phyloP scores from a whole-genome alignment of 2,113 vertebrate genomes.

The Poecilia latipinna region DNA sequence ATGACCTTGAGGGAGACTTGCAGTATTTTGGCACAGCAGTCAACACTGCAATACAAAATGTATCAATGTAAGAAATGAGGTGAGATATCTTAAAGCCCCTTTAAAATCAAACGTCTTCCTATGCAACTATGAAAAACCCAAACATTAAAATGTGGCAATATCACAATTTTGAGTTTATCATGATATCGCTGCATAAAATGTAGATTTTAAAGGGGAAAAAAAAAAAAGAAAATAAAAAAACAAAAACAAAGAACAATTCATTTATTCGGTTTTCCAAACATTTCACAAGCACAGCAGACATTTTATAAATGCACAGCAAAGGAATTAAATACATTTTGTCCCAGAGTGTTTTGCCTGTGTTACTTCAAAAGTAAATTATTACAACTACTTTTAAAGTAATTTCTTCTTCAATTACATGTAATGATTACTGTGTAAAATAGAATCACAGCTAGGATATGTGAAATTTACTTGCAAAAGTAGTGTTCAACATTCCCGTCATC shows the following conservation, averaged over 20 bases:
- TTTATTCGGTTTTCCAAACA: background rate
- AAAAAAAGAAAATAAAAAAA: background rate
- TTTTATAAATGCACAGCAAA: background rate
- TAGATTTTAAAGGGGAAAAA: background rate
- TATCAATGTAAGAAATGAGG: background rate
- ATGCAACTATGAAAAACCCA: no score
- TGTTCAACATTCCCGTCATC: no score
- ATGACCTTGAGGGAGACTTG: conserved; percentile 63
- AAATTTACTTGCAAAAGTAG: no score
- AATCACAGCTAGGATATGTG: no score
- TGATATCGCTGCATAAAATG: background rate
- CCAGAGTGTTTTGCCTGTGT: no score
- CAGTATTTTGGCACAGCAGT: conserved; percentile 30
- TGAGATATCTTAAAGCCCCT: conserved; percentile 6
- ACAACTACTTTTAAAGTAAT: no score
- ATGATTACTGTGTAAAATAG: no score
- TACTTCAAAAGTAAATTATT: no score
- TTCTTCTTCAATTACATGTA: no score
- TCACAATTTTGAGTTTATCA: background rate
- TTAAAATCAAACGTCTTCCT: background rate
- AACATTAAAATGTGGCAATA: no score
- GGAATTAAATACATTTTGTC: no score
- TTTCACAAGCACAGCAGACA: background rate
- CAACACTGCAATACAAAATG: conserved; percentile 33
- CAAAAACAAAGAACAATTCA: background rate